phyloP scores from a whole-genome alignment of 1,140 invertebrate species.

The Drosophila yakuba region DNA sequence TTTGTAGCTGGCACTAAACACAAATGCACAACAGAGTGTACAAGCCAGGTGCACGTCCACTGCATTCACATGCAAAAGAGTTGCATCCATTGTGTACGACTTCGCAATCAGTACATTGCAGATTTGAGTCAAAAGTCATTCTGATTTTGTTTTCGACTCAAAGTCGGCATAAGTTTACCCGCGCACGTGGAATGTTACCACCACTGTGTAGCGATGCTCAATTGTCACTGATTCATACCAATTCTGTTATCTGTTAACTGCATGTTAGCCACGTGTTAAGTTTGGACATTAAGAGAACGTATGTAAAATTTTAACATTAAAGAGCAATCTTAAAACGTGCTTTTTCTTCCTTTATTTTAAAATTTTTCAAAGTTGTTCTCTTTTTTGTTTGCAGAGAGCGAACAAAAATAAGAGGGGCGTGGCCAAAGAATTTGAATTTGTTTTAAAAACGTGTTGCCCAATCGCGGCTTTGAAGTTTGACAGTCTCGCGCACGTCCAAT shows the following conservation, averaged over 20 bases:
- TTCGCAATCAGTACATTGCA: background rate
- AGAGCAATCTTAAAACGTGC: too few relatives aligned
- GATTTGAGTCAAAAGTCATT: background rate
- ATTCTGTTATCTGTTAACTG: too few relatives aligned
- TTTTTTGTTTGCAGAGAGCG: background rate
- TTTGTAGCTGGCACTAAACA: background rate
- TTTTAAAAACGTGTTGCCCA: background rate
- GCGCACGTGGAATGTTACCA: conserved; percentile 21
- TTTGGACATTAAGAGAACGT: background rate
- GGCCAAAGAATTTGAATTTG: background rate
- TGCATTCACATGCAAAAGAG: background rate
- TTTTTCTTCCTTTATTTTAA: background rate
- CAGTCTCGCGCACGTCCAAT: background rate
- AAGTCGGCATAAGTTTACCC: background rate
- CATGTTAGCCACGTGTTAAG: too few relatives aligned
- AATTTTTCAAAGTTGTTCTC: background rate
- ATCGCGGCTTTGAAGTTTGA: conserved; percentile 1
- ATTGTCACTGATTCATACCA: background rate
- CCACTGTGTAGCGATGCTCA: conserved; percentile 63
- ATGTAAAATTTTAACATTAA: too few relatives aligned
- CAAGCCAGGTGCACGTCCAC: background rate
- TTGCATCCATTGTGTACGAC: background rate
- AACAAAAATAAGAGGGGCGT: background rate
- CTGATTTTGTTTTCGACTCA: background rate
- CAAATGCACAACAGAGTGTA: background rate